Conservation (phyloP, 2,797 vertebrate genomes). For the Lophotriccus pileatus region DNA sequence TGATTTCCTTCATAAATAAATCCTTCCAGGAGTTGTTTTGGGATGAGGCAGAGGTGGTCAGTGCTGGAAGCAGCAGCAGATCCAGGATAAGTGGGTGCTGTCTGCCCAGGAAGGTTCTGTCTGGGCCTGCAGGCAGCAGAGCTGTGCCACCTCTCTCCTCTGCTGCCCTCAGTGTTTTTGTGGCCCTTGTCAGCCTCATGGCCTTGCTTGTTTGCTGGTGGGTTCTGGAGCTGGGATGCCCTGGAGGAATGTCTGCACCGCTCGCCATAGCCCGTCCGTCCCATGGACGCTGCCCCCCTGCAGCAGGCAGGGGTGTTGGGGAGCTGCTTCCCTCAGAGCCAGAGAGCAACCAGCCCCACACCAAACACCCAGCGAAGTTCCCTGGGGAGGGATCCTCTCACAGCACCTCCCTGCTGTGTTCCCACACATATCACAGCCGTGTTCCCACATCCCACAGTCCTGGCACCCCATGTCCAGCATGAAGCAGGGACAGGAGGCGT, state of each 20-base stretch:
- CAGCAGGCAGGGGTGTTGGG: accelerated
- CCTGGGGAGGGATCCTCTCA: not conserved
- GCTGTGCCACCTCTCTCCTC: not conserved
- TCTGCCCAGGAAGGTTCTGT: not conserved
- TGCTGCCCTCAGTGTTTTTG: not conserved
- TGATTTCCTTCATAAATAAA: not conserved
- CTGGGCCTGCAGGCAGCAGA: not conserved
- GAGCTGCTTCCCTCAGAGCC: not conserved
- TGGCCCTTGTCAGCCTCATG: not conserved
- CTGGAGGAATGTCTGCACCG: not conserved
- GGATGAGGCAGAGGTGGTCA: not conserved
- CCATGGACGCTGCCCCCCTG: not conserved
- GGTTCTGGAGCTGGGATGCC: not conserved
- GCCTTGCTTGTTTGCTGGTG: not conserved
- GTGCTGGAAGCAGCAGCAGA: not conserved
- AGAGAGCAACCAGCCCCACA: not conserved
- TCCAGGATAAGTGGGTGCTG: not conserved
- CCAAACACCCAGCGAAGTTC: not conserved
- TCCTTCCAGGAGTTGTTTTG: not conserved
- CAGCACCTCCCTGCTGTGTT: not conserved
- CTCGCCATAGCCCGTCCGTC: not conserved
- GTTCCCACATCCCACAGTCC: not conserved
- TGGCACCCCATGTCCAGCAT: accelerated
- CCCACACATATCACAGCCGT: not conserved
- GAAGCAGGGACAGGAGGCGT: not conserved